Percentiles rank a stretch among this genome's conserved stretches.
Conservation (phyloP, 2,888 invertebrate genomes). For the Encarsia formosa region DNA sequence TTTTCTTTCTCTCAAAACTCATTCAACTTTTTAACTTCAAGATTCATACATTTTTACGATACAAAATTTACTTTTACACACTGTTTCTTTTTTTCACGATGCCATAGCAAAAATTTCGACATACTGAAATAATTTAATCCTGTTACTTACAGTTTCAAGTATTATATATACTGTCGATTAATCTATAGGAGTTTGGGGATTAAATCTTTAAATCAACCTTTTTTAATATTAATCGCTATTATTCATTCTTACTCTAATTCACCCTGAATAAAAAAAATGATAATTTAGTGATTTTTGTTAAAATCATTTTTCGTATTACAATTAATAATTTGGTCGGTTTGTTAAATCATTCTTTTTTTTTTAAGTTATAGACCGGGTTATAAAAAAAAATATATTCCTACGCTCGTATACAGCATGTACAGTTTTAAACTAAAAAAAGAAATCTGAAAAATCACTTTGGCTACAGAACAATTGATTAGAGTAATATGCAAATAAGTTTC, state of each 20-base stretch:
- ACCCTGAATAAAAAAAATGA: too few species aligned
- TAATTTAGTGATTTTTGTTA: too few species aligned
- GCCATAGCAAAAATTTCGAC: conserved; percentile 14
- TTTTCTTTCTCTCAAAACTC: conserved; percentile 4
- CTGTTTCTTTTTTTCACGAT: conserved; percentile 12
- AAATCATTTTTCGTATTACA: neutral
- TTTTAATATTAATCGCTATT: too few species aligned
- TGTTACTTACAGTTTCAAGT: conserved; percentile 1
- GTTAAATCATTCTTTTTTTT: neutral
- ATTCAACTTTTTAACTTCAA: too few species aligned
- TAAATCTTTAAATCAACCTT: too few species aligned
- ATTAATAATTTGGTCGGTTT: neutral
- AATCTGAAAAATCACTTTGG: conserved; percentile 15
- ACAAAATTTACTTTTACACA: conserved; percentile 23
- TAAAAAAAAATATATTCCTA: too few species aligned
- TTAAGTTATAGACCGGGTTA: too few species aligned
- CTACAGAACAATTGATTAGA: conserved; percentile 10
- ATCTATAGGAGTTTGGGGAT: conserved; percentile 16
- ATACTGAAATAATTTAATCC: conserved; percentile 8
- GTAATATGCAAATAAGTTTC: neutral
- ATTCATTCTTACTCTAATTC: too few species aligned
- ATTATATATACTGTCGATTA: conserved; percentile 15
- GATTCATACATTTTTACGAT: conserved; percentile 18
- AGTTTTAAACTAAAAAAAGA: conserved; percentile 9
- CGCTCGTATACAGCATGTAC: conserved; percentile 8